Percentiles rank a stretch among this genome's conserved stretches.
Evolutionary conservation across 2,797 vertebrate species (phyloP).

Genomic region (Phaenicophaeus curvirostris): DNA sequence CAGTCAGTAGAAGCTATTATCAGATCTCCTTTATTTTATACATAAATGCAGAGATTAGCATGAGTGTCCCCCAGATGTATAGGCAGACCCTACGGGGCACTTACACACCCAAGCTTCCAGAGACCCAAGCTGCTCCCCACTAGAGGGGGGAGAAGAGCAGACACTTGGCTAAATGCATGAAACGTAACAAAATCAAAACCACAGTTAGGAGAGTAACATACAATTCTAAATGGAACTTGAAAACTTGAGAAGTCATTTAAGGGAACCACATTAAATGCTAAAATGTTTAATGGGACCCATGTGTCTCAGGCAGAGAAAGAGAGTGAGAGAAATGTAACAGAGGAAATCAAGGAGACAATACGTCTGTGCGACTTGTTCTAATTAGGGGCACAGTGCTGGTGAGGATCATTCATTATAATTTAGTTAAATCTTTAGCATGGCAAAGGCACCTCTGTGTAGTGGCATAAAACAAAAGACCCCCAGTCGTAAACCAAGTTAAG

Average conservation of each 20-base stretch:
- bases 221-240: slow-evolving; percentile 82
- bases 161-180: slow-evolving; percentile 50
- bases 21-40: not conserved
- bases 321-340: slow-evolving; percentile 81
- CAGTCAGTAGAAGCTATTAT: not conserved
- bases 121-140: slow-evolving; percentile 50
- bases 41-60: not conserved
- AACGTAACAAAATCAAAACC: slow-evolving; percentile 76
- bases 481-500: slow-evolving; percentile 54
- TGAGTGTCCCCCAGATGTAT: not conserved
- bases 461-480: slow-evolving; percentile 74
- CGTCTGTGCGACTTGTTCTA: slow-evolving; percentile 85
- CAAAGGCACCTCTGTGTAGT: slow-evolving; percentile 75
- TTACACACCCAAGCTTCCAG: not conserved
- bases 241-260: slow-evolving; percentile 86
- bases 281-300: slow-evolving; percentile 86
- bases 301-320: slow-evolving; percentile 81
- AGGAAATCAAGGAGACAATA: slow-evolving; percentile 86
- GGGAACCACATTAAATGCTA: slow-evolving; percentile 85
- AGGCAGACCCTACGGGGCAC: fast-evolving
- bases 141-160: slow-evolving; percentile 76
- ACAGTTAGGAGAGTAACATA: slow-evolving; percentile 76
- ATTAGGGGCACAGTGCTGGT: slow-evolving; percentile 81
- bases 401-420: slow-evolving; percentile 82
- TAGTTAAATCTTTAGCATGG: slow-evolving; percentile 77